Evolutionary conservation across 2,113 vertebrate genomes (phyloP).

Genomic region (Channa argus): DNA sequence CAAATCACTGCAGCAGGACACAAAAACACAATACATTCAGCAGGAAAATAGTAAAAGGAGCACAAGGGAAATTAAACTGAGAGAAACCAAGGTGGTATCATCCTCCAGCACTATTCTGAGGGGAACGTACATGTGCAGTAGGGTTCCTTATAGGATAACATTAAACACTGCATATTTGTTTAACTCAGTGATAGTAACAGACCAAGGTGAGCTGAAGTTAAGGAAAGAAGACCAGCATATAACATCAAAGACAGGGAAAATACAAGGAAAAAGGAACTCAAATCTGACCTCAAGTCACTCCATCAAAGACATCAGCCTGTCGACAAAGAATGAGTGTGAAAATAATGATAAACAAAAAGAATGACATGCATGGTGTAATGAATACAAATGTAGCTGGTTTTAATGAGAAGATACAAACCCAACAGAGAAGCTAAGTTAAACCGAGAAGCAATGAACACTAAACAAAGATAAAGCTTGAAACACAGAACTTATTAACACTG

Average conservation of each 20-base stretch:
- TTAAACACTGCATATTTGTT: constrained; percentile 2
- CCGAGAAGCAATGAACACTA: constrained; percentile 29
- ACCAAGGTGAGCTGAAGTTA: constrained; percentile 23
- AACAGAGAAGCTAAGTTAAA: constrained; percentile 29
- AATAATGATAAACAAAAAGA: constrained; percentile 75
- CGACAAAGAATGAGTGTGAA: constrained; percentile 82
- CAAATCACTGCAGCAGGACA: constrained; percentile 65
- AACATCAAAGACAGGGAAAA: constrained; percentile 61
- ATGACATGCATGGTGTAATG: constrained; percentile 69
- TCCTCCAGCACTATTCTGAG: constrained; percentile 30
- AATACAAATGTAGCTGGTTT: constrained; percentile 59
- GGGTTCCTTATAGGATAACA: constrained; percentile 30
- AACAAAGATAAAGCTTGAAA: constrained; percentile 27
- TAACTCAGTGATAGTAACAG: constrained; percentile 24
- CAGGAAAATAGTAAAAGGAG: constrained; percentile 63
- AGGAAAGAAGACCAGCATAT: constrained; percentile 44
- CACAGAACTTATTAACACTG: constrained; percentile 4
- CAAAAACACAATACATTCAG: constrained; percentile 58
- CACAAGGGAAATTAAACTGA: constrained; percentile 37
- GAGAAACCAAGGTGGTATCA: constrained; percentile 20
- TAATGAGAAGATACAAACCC: constrained; percentile 41
- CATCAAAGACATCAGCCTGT: constrained; percentile 84
- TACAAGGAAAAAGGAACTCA: constrained; percentile 79
- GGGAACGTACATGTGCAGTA: constrained; percentile 15
- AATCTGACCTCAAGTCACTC: constrained; percentile 86